Conservation (phyloP, 2,797 vertebrate genomes). For the Otus scops region DNA sequence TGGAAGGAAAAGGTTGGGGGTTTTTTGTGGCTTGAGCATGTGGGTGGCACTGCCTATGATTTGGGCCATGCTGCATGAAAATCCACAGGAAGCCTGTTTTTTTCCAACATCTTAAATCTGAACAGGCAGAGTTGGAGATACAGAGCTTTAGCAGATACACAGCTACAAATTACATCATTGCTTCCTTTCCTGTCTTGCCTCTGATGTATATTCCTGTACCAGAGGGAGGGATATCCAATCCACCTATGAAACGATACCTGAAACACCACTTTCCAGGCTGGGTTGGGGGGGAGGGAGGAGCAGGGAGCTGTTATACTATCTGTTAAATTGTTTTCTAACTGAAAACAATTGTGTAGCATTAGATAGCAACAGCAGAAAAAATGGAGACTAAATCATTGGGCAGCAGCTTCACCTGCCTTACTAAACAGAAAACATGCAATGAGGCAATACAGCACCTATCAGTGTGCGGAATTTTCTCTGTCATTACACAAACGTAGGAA, state of each 20-base stretch:
- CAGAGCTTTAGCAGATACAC: background rate
- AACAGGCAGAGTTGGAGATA: background rate
- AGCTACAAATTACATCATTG: background rate
- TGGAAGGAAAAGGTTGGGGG: background rate
- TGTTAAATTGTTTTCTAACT: background rate
- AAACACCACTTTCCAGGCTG: background rate
- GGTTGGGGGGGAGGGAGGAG: accelerated
- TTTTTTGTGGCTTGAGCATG: background rate
- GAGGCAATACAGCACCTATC: background rate
- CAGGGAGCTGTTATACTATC: accelerated
- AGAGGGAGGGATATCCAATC: background rate
- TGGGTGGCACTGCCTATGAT: background rate
- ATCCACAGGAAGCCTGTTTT: background rate
- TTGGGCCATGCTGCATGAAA: background rate
- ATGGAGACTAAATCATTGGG: accelerated
- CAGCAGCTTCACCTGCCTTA: background rate
- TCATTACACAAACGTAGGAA: background rate
- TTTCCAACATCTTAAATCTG: background rate
- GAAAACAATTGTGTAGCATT: background rate
- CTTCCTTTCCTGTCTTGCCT: background rate
- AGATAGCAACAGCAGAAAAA: background rate
- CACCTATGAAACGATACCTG: accelerated
- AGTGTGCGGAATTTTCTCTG: background rate
- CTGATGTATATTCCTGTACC: background rate
- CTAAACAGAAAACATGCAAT: background rate